phyloP scores from a whole-genome alignment of 53 echinoderm and acorn worm genomes.

The Holothuria scabra region DNA sequence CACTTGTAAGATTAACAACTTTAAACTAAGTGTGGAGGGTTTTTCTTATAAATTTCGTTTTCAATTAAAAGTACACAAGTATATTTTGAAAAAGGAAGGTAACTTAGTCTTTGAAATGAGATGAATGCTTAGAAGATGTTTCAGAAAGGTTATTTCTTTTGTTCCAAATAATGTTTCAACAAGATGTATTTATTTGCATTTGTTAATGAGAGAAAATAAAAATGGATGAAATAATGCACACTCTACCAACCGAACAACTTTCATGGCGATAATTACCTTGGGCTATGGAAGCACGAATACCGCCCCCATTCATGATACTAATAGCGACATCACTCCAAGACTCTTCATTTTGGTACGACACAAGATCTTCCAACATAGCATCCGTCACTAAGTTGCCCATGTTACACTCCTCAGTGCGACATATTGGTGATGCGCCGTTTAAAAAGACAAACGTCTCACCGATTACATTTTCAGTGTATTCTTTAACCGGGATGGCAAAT shows the following conservation, averaged over 20 bases:
- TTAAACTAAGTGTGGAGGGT: neutral
- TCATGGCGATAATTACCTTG: conserved; percentile 10
- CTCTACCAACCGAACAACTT: too few relatives aligned
- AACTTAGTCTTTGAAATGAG: neutral
- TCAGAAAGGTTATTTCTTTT: too few relatives aligned
- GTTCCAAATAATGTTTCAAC: too few relatives aligned
- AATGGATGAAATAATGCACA: too few relatives aligned
- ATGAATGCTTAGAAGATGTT: neutral
- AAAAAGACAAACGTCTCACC: conserved; percentile 49
- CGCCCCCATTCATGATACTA: conserved; percentile 54
- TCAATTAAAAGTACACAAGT: neutral
- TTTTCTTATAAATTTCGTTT: conserved; percentile 5
- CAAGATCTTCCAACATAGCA: conserved; percentile 38
- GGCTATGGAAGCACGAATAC: conserved; percentile 33
- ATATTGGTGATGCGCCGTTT: conserved; percentile 23
- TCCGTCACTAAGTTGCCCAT: conserved; percentile 59
- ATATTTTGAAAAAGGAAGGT: neutral
- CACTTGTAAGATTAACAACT: neutral
- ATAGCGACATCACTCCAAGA: conserved; percentile 56
- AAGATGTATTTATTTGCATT: too few relatives aligned
- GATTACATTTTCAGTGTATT: neutral
- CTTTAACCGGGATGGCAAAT: conserved; percentile 2
- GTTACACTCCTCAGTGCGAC: conserved; percentile 47
- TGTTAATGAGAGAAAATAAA: too few relatives aligned
- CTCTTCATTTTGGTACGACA: neutral